Evolutionary conservation across 1,140 invertebrate species (phyloP).

Genomic region (Drosophila nikananu): DNA sequence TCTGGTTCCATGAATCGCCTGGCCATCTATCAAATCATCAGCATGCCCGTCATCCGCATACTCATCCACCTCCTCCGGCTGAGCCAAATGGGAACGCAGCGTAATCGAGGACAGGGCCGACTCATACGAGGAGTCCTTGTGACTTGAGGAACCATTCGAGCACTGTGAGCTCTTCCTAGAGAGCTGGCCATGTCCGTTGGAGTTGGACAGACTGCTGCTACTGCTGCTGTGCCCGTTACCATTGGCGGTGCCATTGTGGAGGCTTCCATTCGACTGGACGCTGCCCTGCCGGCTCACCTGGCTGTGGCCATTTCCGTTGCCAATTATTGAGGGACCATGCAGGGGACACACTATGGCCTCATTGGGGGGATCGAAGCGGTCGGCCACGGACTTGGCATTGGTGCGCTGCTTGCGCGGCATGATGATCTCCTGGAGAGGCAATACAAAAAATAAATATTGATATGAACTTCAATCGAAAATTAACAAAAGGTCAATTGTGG

Average conservation of each 20-base stretch:
- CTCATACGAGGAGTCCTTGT: constrained; percentile 75
- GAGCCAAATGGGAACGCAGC: constrained; percentile 73
- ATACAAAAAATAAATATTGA: not conserved
- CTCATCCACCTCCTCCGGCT: constrained; percentile 77
- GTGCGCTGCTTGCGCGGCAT: constrained; percentile 92
- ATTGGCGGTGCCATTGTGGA: constrained; percentile 62
- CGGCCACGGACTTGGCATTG: constrained; percentile 90
- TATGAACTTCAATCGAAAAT: not conserved
- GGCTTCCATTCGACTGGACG: constrained; percentile 63
- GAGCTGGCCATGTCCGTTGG: constrained; percentile 57
- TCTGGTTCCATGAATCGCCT: constrained; percentile 32
- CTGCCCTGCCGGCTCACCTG: constrained; percentile 71
- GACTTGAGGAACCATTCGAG: constrained; percentile 65
- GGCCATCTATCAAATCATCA: constrained; percentile 40
- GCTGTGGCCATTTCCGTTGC: constrained; percentile 62
- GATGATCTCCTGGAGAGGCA: constrained; percentile 87
- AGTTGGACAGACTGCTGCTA: constrained; percentile 44
- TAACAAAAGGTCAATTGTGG: not conserved
- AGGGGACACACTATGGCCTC: constrained; percentile 77
- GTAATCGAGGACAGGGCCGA: constrained; percentile 74
- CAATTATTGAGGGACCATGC: constrained; percentile 51
- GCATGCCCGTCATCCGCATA: constrained; percentile 56
- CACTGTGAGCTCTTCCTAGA: constrained; percentile 78
- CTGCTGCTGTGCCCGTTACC: constrained; percentile 45
- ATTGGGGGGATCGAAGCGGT: constrained; percentile 79